These are phyloP conservation scores for Prionailurus viverrinus DNA, from an alignment of 2,113 vertebrate species.

Conservation along the genomic window DNA sequence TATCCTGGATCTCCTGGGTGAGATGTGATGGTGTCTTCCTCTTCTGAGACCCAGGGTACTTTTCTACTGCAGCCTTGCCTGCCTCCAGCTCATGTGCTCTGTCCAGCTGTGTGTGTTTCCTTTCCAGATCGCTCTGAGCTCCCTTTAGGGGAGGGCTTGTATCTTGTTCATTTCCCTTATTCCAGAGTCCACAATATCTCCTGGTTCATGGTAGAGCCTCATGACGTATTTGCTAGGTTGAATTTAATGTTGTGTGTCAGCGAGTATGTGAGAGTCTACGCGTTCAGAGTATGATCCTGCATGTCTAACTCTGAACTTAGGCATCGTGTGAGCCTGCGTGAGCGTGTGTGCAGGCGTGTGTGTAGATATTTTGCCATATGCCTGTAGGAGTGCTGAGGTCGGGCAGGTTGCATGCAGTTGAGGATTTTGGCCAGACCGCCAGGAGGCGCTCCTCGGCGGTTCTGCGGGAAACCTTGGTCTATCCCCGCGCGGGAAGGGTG, in stretches of 20 bases:
- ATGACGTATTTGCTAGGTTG: not conserved
- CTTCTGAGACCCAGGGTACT: not conserved
- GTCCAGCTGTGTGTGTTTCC: not conserved
- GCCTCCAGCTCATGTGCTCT: not conserved
- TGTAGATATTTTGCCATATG: not conserved
- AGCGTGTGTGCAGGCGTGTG: not conserved
- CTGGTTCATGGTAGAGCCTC: not conserved
- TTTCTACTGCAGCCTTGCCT: not conserved
- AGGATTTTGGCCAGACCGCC: slow-evolving; percentile 54
- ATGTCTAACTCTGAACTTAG: not conserved
- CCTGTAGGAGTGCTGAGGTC: slow-evolving; percentile 23
- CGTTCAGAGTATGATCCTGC: not conserved
- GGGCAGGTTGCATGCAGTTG: not conserved
- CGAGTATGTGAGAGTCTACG: not conserved
- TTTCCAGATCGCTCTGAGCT: not conserved
- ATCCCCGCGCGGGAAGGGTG: slow-evolving; percentile 57
- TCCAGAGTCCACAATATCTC: not conserved
- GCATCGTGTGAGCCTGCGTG: not conserved
- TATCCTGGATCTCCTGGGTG: not conserved
- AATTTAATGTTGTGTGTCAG: not conserved
- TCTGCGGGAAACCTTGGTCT: slow-evolving; percentile 20
- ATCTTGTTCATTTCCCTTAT: not conserved
- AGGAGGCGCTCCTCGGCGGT: slow-evolving; percentile 75
- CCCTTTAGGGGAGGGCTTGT: not conserved
- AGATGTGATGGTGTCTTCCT: not conserved